Evolutionary conservation across 2,888 invertebrate species (phyloP).

Genomic region (Pristionchus exspectatus): DNA sequence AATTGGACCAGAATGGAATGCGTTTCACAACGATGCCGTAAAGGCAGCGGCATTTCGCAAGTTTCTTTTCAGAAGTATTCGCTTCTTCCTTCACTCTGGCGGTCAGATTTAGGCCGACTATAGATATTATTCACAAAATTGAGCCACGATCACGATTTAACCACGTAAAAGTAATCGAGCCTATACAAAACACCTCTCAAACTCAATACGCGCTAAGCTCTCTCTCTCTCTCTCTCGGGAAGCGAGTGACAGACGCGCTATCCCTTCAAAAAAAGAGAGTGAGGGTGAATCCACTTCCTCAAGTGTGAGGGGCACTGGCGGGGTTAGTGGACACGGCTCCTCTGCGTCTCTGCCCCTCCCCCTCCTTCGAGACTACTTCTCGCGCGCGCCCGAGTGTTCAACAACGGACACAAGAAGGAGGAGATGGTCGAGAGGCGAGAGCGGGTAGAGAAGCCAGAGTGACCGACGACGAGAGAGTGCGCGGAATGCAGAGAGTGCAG

Average conservation of each 20-base stretch:
- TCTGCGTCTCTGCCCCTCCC: no score
- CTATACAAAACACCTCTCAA: no score
- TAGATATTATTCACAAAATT: no score
- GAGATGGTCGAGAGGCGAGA: constrained; percentile 24
- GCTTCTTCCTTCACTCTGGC: no score
- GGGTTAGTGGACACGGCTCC: no score
- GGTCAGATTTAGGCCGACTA: no score
- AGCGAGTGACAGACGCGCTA: background rate
- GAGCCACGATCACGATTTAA: no score
- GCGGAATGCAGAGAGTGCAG: constrained; percentile 24
- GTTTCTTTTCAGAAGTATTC: no score
- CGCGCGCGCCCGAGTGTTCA: background rate
- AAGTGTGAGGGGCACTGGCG: background rate
- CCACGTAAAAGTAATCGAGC: no score
- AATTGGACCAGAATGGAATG: background rate
- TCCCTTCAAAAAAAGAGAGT: background rate
- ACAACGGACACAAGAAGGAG: background rate
- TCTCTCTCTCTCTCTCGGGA: background rate
- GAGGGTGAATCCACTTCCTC: background rate
- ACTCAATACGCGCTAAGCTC: no score
- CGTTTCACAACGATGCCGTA: background rate
- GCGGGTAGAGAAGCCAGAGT: background rate
- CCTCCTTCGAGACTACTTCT: background rate
- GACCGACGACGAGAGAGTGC: background rate
- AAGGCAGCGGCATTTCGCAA: no score